Evolutionary conservation across 2,797 vertebrate genomes (phyloP).

Genomic region (Pteropus rufus): DNA sequence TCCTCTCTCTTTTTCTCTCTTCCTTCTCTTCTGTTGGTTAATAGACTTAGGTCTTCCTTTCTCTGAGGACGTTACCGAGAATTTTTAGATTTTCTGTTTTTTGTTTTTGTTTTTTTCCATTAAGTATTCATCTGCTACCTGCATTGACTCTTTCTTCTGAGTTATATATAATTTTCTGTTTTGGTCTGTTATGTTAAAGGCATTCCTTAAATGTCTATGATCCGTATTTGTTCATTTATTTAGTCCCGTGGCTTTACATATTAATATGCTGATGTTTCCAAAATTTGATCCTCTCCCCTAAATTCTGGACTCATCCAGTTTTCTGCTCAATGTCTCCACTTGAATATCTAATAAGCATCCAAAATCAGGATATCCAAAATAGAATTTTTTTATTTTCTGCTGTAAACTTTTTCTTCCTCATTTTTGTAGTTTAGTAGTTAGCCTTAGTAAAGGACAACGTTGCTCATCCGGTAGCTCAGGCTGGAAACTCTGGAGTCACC

Average conservation of each 20-base stretch:
- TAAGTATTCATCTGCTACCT: not conserved
- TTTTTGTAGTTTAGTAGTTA: not conserved
- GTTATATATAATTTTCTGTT: not conserved
- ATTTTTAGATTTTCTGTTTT: not conserved
- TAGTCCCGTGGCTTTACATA: not conserved
- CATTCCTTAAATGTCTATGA: not conserved
- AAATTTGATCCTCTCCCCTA: not conserved
- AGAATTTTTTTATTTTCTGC: not conserved
- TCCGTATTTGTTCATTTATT: not conserved
- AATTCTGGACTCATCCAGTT: not conserved
- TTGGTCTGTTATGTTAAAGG: not conserved
- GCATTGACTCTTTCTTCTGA: not conserved
- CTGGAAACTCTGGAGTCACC: not conserved
- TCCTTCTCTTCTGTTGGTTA: not conserved
- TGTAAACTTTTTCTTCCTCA: not conserved
- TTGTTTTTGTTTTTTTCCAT: not conserved
- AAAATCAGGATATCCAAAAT: not conserved
- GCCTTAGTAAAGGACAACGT: not conserved
- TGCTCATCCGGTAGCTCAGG: not conserved
- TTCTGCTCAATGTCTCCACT: not conserved
- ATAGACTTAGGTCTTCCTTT: not conserved
- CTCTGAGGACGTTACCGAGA: not conserved
- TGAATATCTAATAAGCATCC: not conserved
- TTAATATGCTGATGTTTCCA: not conserved
- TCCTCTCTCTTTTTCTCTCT: not conserved